Evolutionary conservation across 2,888 invertebrate genomes (phyloP).

Genomic region (Periphyllus acericola): DNA sequence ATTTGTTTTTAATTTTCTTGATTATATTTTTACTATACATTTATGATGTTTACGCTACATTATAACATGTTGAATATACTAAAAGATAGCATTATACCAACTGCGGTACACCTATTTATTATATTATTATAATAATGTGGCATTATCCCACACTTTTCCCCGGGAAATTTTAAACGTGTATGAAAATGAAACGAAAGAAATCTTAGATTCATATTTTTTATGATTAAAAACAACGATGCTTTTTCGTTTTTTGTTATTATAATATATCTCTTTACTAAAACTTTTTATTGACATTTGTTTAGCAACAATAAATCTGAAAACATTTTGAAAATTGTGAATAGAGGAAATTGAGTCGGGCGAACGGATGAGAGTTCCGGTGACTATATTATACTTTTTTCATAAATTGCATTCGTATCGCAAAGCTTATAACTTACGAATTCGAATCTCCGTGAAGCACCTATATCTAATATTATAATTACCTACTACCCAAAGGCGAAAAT

Average conservation of each 20-base stretch:
- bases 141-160: slow-evolving; percentile 17
- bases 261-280: slow-evolving; percentile 4
- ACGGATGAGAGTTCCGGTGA: background rate
- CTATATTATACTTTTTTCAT: too few relatives aligned
- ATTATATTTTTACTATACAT: slow-evolving; percentile 10
- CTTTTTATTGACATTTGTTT: background rate
- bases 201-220: slow-evolving; percentile 27
- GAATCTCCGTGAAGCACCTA: background rate
- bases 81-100: too few relatives aligned
- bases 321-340: background rate
- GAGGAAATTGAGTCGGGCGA: too few relatives aligned
- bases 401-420: background rate
- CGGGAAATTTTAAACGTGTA: background rate
- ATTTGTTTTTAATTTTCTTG: slow-evolving; percentile 46
- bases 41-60: background rate
- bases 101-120: background rate
- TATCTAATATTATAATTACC: too few relatives aligned
- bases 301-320: background rate
- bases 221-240: slow-evolving; percentile 27
- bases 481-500: too few relatives aligned
- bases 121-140: background rate
- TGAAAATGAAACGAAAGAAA: background rate
- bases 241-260: too few relatives aligned
- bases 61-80: background rate
- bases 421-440: background rate